Evolutionary conservation across 2,888 invertebrate genomes (phyloP), one percentile per base, ranked within the genome.

Genomic region (Cotesia congregata): DNA sequence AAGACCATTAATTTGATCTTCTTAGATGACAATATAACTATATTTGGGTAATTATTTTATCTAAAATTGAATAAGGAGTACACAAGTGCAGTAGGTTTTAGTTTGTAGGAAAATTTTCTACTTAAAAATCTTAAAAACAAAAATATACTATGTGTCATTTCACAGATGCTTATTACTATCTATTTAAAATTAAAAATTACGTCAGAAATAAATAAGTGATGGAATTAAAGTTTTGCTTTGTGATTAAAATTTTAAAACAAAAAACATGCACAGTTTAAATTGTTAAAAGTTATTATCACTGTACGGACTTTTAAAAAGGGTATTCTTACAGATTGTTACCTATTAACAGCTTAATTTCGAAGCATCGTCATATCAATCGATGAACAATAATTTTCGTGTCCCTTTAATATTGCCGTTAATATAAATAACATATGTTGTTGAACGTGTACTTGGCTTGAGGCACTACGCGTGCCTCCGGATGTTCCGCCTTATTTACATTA

Each of bases 351-450:
- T 17, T 40, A 30, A 30, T 64, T 64, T 72, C 72, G 64, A 72
- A 64, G 72, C 72, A 72, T 72, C 72, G 72, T 72, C 72, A 15
- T 41, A 72, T 40, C 15, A 6, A 65, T 12, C 41, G 41, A 20
- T 40, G 12, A 30, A 38, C n/a, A 60, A 59, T 70, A 30, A 41
- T 17, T 68, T 41, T 39, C 5, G 7, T 15, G 2, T 41, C 20
- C 4, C 17, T 68, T 68, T 50, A 68, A 7, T 50, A 15, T 7
- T 60, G 0, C 9, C 20, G 60, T 50, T 6, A 50, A 9, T 50
- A 50, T 50, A 50, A 50, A 50, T 50, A 50, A 50, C 9, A 7
- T 50, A 50, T 50, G 50, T 50, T 50, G 9, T 50, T 50, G 6
- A 50, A 50, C 50, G 3, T 30, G 30, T 30, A 30, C 3, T 30